Conservation (phyloP, 2,797 vertebrate species). For the Fratercula arctica region DNA sequence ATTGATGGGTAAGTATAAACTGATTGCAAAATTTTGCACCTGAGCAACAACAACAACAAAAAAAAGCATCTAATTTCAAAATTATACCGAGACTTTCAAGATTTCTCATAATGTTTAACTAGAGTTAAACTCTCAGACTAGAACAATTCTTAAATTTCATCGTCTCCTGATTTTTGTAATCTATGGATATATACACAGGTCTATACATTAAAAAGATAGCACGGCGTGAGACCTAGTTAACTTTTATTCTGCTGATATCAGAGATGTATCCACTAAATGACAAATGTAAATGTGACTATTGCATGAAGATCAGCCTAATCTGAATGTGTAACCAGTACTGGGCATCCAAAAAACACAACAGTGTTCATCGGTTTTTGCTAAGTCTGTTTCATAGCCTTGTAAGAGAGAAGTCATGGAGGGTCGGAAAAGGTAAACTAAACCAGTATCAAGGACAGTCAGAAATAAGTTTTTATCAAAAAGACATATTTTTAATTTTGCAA, state of each 20-base stretch:
- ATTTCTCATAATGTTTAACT: neutral
- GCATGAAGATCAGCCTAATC: neutral
- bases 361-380: neutral
- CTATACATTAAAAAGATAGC: neutral
- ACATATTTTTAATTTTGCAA: neutral
- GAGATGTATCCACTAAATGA: neutral
- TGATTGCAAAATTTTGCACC: slow-evolving; percentile 30
- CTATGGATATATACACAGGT: neutral
- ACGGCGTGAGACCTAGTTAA: neutral
- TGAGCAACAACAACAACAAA: neutral
- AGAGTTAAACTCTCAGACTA: neutral
- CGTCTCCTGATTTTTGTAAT: neutral
- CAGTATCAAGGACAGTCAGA: neutral
- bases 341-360: neutral
- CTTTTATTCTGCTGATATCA: neutral
- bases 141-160: neutral
- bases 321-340: neutral
- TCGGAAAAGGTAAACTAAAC: neutral
- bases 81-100: slow-evolving; percentile 45
- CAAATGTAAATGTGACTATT: neutral
- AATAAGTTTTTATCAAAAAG: neutral
- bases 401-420: neutral
- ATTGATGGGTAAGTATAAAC: fast-evolving
- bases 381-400: neutral
- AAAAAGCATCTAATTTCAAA: slow-evolving; percentile 40